These are phyloP conservation scores for Thalassoma bifasciatum DNA, from an alignment of 2,113 vertebrate species.

Conservation along the genomic window DNA sequence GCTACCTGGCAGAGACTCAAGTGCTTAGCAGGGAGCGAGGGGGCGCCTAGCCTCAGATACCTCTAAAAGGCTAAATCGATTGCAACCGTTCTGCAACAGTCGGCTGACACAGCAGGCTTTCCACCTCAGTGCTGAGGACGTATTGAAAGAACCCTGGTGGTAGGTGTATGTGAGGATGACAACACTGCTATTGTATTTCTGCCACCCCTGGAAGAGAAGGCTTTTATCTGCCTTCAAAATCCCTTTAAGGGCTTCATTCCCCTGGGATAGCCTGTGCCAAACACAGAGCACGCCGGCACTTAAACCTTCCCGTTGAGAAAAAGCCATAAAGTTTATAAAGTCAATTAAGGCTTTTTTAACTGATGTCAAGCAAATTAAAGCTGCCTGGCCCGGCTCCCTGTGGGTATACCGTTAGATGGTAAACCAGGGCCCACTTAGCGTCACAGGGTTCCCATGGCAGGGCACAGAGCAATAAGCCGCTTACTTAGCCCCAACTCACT, in stretches of 20 bases:
- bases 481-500: conserved; percentile 61
- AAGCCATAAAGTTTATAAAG: conserved; percentile 76
- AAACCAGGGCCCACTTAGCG: conserved; percentile 63
- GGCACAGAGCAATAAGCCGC: conserved; percentile 63
- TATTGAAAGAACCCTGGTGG: conserved; percentile 52
- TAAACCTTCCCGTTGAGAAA: conserved; percentile 71
- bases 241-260: conserved; percentile 70
- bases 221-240: conserved; percentile 78
- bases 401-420: conserved; percentile 64
- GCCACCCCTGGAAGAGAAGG: conserved; percentile 61
- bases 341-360: conserved; percentile 76
- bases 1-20: conserved; percentile 64
- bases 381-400: conserved; percentile 54
- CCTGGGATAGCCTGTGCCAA: conserved; percentile 54
- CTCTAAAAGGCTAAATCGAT: conserved; percentile 66
- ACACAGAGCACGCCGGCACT: conserved; percentile 67
- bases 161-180: conserved; percentile 67
- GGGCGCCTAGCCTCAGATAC: conserved; percentile 50
- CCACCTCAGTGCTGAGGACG: conserved; percentile 60
- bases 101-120: conserved; percentile 70
- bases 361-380: conserved; percentile 75
- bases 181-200: conserved; percentile 78
- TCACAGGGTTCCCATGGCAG: conserved; percentile 59
- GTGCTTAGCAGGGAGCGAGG: conserved; percentile 60
- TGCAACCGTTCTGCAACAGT: conserved; percentile 61